These are phyloP conservation scores for Trachelus iudaicus DNA, from an alignment of 2,888 invertebrate species.

Conservation along the genomic window DNA sequence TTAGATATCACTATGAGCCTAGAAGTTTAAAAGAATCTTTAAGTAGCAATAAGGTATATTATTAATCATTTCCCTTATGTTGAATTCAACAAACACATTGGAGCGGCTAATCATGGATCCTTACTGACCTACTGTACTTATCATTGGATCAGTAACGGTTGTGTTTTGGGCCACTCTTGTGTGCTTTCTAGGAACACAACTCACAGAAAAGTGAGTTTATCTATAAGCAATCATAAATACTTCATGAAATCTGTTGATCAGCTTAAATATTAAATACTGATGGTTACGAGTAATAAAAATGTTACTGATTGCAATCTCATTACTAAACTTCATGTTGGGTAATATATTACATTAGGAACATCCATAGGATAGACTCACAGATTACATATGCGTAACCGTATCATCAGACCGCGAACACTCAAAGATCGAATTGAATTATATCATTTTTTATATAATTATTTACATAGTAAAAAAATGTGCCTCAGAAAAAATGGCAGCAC, in stretches of 20 bases:
- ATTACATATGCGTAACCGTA: slow-evolving; percentile 23
- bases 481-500: slow-evolving; percentile 32
- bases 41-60: neutral
- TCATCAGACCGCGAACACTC: slow-evolving; percentile 35
- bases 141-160: neutral
- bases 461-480: slow-evolving; percentile 51
- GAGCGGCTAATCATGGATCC: neutral
- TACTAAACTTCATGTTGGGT: neutral
- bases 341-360: slow-evolving; percentile 53
- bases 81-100: neutral
- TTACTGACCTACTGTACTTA: neutral
- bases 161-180: neutral
- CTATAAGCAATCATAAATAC: neutral
- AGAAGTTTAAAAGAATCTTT: neutral
- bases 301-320: neutral
- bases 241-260: neutral
- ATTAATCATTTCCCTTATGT: neutral
- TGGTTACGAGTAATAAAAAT: neutral
- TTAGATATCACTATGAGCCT: neutral
- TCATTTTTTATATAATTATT: slow-evolving; percentile 38
- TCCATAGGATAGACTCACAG: slow-evolving; percentile 46
- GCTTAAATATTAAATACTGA: neutral
- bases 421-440: slow-evolving; percentile 33
- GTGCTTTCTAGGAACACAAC: neutral
- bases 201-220: neutral